Conservation (phyloP, 2,888 invertebrate species). For the Conchocele bisecta region DNA sequence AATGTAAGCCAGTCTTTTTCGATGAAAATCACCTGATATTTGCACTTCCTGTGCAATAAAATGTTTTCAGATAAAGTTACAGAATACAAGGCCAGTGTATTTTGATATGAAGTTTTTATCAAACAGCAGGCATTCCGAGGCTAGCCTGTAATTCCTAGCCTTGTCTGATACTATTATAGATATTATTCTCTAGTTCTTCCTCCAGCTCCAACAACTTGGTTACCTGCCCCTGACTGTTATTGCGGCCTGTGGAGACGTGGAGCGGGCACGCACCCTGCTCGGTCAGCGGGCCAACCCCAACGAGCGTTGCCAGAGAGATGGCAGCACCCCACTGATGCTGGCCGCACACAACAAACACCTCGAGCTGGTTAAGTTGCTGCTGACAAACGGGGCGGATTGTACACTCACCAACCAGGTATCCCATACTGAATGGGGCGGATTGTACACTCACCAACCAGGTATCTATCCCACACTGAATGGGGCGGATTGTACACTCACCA, state of each 20-base stretch:
- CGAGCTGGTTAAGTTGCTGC: conserved; percentile 67
- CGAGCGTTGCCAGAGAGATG: conserved; percentile 58
- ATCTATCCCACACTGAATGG: conserved; percentile 69
- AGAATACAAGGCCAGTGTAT: too few relatives aligned
- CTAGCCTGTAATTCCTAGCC: too few relatives aligned
- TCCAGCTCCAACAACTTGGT: too few relatives aligned
- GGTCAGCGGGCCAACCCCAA: conserved; percentile 55
- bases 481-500: conserved; percentile 57
- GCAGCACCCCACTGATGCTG: conserved; percentile 69
- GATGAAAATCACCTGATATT: too few relatives aligned
- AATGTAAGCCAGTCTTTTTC: too few relatives aligned
- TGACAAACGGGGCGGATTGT: conserved; percentile 68
- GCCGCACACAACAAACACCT: conserved; percentile 67
- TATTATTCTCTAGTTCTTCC: too few relatives aligned
- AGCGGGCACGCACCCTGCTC: conserved; percentile 41
- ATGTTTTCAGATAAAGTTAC: too few relatives aligned
- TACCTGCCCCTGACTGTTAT: too few relatives aligned
- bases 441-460: conserved; percentile 63
- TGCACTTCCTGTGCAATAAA: too few relatives aligned
- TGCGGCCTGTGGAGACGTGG: conserved; percentile 53
- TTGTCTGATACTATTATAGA: too few relatives aligned
- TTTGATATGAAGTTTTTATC: too few relatives aligned
- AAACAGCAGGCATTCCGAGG: too few relatives aligned
- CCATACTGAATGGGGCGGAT: conserved; percentile 69
- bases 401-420: conserved; percentile 64